Evolutionary conservation across 2,888 invertebrate species (phyloP).

Genomic region (Lamellibrachia satsuma): DNA sequence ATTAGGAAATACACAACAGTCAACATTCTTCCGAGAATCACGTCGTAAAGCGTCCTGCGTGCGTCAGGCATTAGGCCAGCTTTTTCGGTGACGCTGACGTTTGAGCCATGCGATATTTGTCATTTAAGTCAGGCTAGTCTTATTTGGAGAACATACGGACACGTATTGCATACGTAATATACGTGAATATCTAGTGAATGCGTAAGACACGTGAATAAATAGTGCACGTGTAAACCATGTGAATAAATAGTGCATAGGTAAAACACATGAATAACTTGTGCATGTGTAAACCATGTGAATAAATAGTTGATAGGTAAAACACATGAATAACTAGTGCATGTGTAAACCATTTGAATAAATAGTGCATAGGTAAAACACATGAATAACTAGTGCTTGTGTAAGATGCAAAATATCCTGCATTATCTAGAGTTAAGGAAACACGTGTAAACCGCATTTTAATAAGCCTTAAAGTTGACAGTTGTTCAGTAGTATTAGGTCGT

Average conservation of each 20-base stretch:
- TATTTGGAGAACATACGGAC: neutral
- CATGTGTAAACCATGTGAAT: no score
- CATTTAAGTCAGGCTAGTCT: neutral
- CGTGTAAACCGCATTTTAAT: no score
- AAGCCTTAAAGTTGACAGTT: no score
- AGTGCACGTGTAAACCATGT: neutral
- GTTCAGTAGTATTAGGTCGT: neutral
- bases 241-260: neutral
- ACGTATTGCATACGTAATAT: no score
- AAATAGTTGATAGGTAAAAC: no score
- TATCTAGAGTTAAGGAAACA: no score
- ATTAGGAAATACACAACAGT: neutral
- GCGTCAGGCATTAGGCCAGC: neutral
- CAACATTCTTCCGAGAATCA: neutral
- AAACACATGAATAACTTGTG: neutral
- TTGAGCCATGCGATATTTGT: neutral
- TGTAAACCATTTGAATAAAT: no score
- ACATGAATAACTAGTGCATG: no score
- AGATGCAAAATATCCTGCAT: no score
- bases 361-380: no score
- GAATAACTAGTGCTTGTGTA: no score
- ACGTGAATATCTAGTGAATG: neutral
- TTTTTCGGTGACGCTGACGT: neutral
- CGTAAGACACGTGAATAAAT: neutral
- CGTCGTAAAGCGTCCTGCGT: neutral